These are phyloP conservation scores for Macrocentrus cingulum DNA, from an alignment of 1,140 invertebrate genomes.

Conservation along the genomic window DNA sequence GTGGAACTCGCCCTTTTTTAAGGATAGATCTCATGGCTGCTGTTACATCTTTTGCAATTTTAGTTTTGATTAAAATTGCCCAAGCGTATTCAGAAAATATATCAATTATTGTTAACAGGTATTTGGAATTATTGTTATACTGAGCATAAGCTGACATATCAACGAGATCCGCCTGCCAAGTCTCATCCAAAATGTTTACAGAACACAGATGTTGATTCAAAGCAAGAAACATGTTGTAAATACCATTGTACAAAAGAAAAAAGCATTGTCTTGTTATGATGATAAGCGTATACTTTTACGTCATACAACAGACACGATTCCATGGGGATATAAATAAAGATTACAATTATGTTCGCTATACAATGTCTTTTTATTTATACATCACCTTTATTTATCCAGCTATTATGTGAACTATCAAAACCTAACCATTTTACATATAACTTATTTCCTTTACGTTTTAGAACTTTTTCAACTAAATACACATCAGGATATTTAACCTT, in stretches of 20 bases:
- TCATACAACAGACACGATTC: no score
- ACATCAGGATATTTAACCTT: background rate
- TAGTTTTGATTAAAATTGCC: slow-evolving; percentile 37
- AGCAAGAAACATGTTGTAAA: no score
- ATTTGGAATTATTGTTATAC: slow-evolving; percentile 8
- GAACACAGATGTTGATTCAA: no score
- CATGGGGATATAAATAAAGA: background rate
- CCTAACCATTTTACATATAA: background rate
- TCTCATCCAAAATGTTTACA: no score
- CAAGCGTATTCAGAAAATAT: slow-evolving; percentile 23
- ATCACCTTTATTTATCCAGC: background rate
- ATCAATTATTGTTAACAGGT: slow-evolving; percentile 21
- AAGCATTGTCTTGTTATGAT: no score
- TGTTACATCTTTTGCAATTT: slow-evolving; percentile 29
- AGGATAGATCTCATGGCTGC: no score
- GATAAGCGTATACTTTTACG: no score
- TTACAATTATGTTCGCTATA: background rate
- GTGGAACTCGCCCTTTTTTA: background rate
- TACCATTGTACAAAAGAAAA: no score
- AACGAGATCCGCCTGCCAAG: slow-evolving; percentile 20
- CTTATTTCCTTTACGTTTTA: background rate
- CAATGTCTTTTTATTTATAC: background rate
- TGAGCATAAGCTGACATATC: slow-evolving; percentile 13
- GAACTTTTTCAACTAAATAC: background rate
- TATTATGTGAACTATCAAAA: background rate